These are phyloP conservation scores for Oreotrochilus melanogaster DNA, from an alignment of 2,113 vertebrate species.

Conservation along the genomic window DNA sequence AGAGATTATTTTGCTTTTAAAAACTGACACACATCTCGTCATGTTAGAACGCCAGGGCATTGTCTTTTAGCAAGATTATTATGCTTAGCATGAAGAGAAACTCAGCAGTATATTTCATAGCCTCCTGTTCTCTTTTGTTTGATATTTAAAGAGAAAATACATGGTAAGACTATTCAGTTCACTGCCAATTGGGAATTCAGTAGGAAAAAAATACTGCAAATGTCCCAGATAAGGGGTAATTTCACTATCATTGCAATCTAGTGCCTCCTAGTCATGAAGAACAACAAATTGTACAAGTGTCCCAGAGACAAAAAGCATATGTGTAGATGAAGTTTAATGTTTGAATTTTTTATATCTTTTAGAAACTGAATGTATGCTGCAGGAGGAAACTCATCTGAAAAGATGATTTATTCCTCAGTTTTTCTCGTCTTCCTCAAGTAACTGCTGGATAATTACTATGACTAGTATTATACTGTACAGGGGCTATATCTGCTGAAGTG, in stretches of 20 bases:
- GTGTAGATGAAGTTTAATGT: not conserved
- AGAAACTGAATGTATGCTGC: not conserved
- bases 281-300: not conserved
- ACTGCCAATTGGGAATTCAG: not conserved
- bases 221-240: not conserved
- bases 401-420: not conserved
- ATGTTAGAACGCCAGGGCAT: not conserved
- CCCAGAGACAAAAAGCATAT: not conserved
- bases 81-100: not conserved
- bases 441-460: not conserved
- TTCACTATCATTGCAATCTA: not conserved
- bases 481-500: not conserved
- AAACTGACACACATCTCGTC: not conserved
- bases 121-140: not conserved
- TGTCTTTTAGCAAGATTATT: not conserved
- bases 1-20: not conserved
- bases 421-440: not conserved
- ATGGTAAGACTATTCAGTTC: not conserved
- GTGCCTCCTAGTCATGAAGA: not conserved
- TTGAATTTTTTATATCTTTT: not conserved
- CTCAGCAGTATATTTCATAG: not conserved
- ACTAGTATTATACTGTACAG: not conserved
- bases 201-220: not conserved
- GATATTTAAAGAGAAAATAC: not conserved
- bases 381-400: not conserved